Evolutionary conservation across 2,113 vertebrate species (phyloP).

Genomic region (Tauraco erythrolophus): DNA sequence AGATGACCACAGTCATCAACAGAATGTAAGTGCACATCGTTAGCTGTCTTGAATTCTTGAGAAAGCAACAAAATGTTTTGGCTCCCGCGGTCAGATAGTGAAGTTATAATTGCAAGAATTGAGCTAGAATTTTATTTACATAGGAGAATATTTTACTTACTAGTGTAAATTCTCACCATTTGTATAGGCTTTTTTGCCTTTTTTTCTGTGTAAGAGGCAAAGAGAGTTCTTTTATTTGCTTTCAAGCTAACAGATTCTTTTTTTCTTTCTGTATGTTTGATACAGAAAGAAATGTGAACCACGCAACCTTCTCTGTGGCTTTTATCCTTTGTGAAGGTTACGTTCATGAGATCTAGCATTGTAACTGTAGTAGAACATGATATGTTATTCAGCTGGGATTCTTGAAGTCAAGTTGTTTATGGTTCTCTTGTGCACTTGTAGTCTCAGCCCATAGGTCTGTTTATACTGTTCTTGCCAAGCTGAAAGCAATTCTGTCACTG

Average conservation of each 20-base stretch:
- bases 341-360: background rate
- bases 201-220: background rate
- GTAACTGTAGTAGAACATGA: background rate
- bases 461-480: slow-evolving; percentile 41
- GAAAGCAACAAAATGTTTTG: background rate
- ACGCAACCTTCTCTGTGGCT: background rate
- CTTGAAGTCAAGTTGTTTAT: slow-evolving; percentile 56
- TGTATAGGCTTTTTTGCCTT: background rate
- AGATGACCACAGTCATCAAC: background rate
- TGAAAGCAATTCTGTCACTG: slow-evolving; percentile 23
- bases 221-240: background rate
- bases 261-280: background rate
- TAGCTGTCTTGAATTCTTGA: background rate
- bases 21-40: background rate
- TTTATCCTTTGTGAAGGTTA: slow-evolving; percentile 50
- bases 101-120: background rate
- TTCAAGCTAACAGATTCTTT: background rate
- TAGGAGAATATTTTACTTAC: background rate
- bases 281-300: background rate
- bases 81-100: background rate
- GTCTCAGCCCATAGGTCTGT: slow-evolving; percentile 30
- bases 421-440: background rate
- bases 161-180: background rate
- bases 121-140: background rate
- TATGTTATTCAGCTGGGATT: slow-evolving; percentile 33